phyloP scores from a whole-genome alignment of 2,888 invertebrate species.

The Acrobasis repandana region DNA sequence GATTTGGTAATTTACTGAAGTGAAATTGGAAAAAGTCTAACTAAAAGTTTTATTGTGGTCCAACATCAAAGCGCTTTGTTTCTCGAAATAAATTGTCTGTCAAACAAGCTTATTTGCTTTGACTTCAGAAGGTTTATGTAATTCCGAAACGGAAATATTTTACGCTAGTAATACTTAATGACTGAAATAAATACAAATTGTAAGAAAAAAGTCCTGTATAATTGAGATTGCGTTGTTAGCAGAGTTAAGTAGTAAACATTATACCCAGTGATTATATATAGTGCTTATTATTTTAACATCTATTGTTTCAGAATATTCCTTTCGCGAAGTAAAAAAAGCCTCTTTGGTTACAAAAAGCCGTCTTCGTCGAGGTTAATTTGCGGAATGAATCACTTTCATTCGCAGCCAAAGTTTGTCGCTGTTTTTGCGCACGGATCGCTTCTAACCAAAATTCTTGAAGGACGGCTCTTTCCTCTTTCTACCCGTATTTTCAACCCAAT shows the following conservation, averaged over 20 bases:
- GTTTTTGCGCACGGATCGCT: constrained; percentile 47
- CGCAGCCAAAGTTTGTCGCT: constrained; percentile 45
- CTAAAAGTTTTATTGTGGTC: background rate
- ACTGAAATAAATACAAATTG: no score
- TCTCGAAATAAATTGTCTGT: constrained; percentile 40
- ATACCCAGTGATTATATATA: no score
- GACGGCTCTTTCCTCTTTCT: no score
- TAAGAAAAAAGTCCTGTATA: no score
- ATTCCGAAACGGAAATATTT: constrained; percentile 33
- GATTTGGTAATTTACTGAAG: no score
- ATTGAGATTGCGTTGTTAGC: no score
- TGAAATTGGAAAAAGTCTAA: background rate
- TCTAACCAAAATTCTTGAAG: constrained; percentile 36
- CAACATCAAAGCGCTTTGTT: constrained; percentile 24
- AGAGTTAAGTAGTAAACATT: no score
- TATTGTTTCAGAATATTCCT: no score
- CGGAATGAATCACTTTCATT: constrained; percentile 64
- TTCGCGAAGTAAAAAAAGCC: constrained; percentile 29
- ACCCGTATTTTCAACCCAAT: no score
- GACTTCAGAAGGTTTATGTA: background rate
- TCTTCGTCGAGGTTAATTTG: constrained; percentile 62
- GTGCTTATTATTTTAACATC: no score
- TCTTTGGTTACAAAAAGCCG: constrained; percentile 46
- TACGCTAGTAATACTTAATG: constrained; percentile 9
- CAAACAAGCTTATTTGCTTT: constrained; percentile 39